Base-by-base conservation (phyloP, 2,797 vertebrate genomes). In the Syngnathus rostellatus region DNA sequence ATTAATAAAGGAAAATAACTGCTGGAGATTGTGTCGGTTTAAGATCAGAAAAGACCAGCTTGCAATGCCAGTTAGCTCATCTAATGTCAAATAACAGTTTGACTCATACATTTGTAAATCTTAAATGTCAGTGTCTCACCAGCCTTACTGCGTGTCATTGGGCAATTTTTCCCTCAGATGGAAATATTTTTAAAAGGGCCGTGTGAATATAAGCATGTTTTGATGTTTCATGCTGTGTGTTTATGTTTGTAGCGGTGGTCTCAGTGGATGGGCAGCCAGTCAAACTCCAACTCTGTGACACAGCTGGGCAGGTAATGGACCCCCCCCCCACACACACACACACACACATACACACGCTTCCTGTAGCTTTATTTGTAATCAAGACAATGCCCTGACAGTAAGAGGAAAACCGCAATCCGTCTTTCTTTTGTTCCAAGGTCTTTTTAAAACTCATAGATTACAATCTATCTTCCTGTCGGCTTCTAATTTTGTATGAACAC, bases 261-360 rank as follows among this genome's bases (percentile, higher is more conserved):
- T 96, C 95, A 53, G 95, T 98, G 79, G 95, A 95, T 46, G 95
- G 95, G 55, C 94, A 93, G 85, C 96, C 95, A 25, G 94, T 98
- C 65, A 95, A 95, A 86, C 90, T 98, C 71, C 96, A 98, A 82
- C 95, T 98, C 71, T 98, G 96, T 93, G 96, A 98, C 86, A 98
- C 95, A 68, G 96, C 96, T 12, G 96, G 96, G 85, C 96, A 98
- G 92, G 96, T 98, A 66, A 90, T 94, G 80, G 64, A 77, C 61
- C 37, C 31, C 64, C 50, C 66, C 64, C 51, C 63, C 58, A 62
- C 23, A 62, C 68, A 68, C 73, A 70, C 64, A 70, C 63, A 65
- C 66, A n/a, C n/a, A 10, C 62, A 25, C 59, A 71, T 8, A 21
- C 50, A 23, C 54, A 38, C 17, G 64, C 68, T 85, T 84, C 79